Base-by-base conservation (phyloP, 2,113 vertebrate genomes). In the Rhipidura dahli region DNA sequence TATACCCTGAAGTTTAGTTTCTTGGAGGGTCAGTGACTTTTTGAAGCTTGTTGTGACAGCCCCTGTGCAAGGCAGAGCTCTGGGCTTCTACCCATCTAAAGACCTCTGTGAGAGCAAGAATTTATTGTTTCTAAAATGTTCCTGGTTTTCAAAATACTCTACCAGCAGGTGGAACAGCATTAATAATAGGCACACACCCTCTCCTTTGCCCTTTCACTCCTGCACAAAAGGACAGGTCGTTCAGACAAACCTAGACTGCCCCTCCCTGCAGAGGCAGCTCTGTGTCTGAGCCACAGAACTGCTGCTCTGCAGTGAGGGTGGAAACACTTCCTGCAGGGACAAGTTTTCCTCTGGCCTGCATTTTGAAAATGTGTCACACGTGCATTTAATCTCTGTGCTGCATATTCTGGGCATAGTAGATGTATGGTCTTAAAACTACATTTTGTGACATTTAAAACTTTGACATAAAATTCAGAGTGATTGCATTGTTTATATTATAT, bases 101-200 rank as follows among this genome's bases (percentile, higher is more conserved):
- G 18, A 66, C 15, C 35, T 51, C 47, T 84, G 31, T 65, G 23
- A 63, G 54, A 65, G 24, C 1, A 66, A 53, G 35, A 75, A 57
- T 30, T 51, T 63, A 22, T 8, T 35, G 20, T 57, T 77, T 56
- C 22, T 42, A 39, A 69, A 65, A 60, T 31, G 6, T 42, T 78
- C 17, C 30, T 57, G 10, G 9, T 54, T 90, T 82, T 47, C 31
- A 78, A 66, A 79, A 33, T n/a, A 16, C 16, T 57, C 51, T 14
- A 6, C 20, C 18, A 84, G 51, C 9, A 59, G 42, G 15, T 35
- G 42, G 65, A 84, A 57, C 18, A 66, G 17, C 20, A 30, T 35
- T 20, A n/a, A 50, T 19, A 22, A 51, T 0, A 37, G 51, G 19
- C 18, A 13, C 14, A 26, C 0, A 1, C 5, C 15, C 10, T 30